Percentiles rank a stretch among this genome's conserved stretches.
These are phyloP conservation scores for Zygogramma bicolorata DNA, from an alignment of 2,888 invertebrate species.

Conservation along the genomic window DNA sequence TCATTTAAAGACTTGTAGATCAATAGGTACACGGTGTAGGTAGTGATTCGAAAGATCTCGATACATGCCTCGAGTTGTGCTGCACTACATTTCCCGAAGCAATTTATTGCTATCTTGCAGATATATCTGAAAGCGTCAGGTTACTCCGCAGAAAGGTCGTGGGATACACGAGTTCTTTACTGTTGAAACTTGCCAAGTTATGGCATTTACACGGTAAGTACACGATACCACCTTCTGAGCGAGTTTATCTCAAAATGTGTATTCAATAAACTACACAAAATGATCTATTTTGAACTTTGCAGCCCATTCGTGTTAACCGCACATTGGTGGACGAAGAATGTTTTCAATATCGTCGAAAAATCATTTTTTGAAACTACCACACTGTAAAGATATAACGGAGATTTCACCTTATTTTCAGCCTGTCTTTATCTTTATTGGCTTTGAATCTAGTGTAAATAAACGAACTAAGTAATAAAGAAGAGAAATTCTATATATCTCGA, in stretches of 20 bases:
- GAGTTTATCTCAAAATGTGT: not conserved
- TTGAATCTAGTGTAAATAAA: too few species aligned
- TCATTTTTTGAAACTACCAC: too few species aligned
- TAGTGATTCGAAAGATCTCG: slow-evolving; percentile 1
- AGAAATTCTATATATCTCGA: too few species aligned
- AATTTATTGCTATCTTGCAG: not conserved
- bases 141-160: not conserved
- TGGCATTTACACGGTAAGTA: not conserved
- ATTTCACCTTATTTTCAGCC: too few species aligned
- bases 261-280: not conserved
- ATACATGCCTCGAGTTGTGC: not conserved
- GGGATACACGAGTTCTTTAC: not conserved
- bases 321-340: too few species aligned
- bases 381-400: too few species aligned
- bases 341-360: too few species aligned
- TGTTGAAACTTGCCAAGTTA: not conserved
- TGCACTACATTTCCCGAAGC: not conserved
- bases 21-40: not conserved
- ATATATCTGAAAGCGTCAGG: not conserved
- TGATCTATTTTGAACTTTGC: too few species aligned
- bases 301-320: too few species aligned
- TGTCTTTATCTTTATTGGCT: too few species aligned
- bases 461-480: too few species aligned
- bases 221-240: not conserved
- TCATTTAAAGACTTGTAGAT: slow-evolving; percentile 3